Percentiles rank a stretch among this genome's conserved stretches.
Conservation (phyloP, 2,113 vertebrate genomes). For the Heloderma charlesbogerti region DNA sequence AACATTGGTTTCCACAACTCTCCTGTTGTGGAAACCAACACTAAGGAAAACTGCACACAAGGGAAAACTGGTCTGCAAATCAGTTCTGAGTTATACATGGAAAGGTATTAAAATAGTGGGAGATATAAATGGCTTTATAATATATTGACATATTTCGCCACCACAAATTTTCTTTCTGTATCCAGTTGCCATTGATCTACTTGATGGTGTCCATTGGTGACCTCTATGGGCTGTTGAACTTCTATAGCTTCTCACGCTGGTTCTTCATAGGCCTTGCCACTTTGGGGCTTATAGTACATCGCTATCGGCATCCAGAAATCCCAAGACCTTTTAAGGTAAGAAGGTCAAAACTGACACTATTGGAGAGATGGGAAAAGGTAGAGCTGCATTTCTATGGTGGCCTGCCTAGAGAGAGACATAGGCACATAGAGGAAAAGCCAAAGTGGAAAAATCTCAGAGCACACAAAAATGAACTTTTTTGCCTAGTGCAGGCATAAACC, state of each 20-base stretch:
- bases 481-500: too few species aligned
- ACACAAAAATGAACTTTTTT: neutral
- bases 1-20: neutral
- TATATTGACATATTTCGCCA: neutral
- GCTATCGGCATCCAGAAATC: constrained; percentile 73
- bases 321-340: constrained; percentile 75
- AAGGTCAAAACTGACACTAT: neutral
- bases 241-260: constrained; percentile 80
- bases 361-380: neutral
- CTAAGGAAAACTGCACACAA: neutral
- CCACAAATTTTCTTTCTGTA: neutral
- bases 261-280: constrained; percentile 77
- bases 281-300: constrained; percentile 74
- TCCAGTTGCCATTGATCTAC: constrained; percentile 68
- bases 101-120: neutral
- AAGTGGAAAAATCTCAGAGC: neutral
- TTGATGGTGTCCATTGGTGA: constrained; percentile 72
- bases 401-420: neutral
- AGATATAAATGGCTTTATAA: neutral
- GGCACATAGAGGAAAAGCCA: neutral
- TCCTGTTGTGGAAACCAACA: neutral
- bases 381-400: neutral
- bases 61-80: neutral
- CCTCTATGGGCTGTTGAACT: constrained; percentile 80
- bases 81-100: neutral